A percentile compares a stretch with the other conserved stretches of the same genome.
phyloP scores from a whole-genome alignment of 1,140 invertebrate genomes.

The Trichoplusia ni region DNA sequence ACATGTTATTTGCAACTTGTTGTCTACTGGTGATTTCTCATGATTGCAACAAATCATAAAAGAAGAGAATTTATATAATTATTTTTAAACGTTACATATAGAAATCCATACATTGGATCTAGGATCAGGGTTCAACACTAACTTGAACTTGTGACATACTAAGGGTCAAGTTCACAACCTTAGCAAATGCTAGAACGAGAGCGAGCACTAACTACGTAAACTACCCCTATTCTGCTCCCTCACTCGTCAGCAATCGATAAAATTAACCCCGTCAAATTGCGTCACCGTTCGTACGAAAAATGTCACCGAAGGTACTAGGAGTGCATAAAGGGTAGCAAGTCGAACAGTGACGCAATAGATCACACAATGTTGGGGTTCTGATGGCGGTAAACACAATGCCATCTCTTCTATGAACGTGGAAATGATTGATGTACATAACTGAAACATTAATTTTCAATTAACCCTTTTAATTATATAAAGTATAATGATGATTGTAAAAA shows the following conservation, averaged over 20 bases:
- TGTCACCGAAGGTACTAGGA: conserved; percentile 58
- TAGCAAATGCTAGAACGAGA: background rate
- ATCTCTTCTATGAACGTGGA: too few relatives aligned
- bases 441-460: too few relatives aligned
- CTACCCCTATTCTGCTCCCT: background rate
- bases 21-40: background rate
- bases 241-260: conserved; percentile 16
- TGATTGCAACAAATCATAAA: background rate
- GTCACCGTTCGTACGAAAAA: conserved; percentile 42
- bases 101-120: too few relatives aligned
- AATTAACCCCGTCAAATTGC: conserved; percentile 24
- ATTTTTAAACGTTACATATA: too few relatives aligned
- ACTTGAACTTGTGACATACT: too few relatives aligned
- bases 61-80: too few relatives aligned
- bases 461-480: too few relatives aligned
- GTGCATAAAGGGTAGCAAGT: conserved; percentile 39
- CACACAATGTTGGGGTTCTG: too few relatives aligned
- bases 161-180: conserved; percentile 16
- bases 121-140: too few relatives aligned
- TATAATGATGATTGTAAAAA: too few relatives aligned
- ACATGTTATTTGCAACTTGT: conserved; percentile 30
- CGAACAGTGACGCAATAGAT: conserved; percentile 31
- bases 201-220: background rate
- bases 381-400: too few relatives aligned
- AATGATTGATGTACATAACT: too few relatives aligned